Conservation (phyloP, 2,888 invertebrate genomes). For the Apotomis turbidana region DNA sequence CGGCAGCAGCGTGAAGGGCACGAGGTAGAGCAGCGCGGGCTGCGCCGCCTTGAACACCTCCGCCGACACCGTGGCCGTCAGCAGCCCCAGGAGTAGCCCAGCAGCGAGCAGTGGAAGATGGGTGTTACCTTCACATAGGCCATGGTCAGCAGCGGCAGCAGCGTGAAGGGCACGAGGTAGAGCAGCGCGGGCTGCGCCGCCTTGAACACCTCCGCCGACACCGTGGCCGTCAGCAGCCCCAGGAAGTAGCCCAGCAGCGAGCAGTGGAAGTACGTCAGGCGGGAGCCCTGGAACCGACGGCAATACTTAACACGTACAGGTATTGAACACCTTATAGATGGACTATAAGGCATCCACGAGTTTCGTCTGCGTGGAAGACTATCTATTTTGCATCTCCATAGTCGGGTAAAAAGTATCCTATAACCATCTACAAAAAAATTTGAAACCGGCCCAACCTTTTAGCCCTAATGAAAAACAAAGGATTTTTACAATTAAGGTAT, state of each 20-base stretch:
- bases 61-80: slow-evolving; percentile 98
- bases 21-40: slow-evolving; percentile 97
- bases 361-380: too few relatives aligned
- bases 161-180: slow-evolving; percentile 98
- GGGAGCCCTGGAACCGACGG: slow-evolving; percentile 75
- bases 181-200: slow-evolving; percentile 98
- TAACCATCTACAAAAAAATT: too few relatives aligned
- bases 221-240: slow-evolving; percentile 97
- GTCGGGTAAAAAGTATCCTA: too few relatives aligned
- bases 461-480: too few relatives aligned
- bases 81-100: slow-evolving; percentile 89
- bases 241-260: slow-evolving; percentile 98
- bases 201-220: slow-evolving; percentile 98
- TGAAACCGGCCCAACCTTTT: too few relatives aligned
- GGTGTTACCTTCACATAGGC: slow-evolving; percentile 95
- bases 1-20: slow-evolving; percentile 98
- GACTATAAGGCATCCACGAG: too few relatives aligned
- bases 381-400: too few relatives aligned
- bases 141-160: slow-evolving; percentile 98
- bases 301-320: too few relatives aligned
- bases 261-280: slow-evolving; percentile 97
- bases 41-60: slow-evolving; percentile 99
- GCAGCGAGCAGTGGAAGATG: too few relatives aligned
- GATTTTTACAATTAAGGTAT: too few relatives aligned
- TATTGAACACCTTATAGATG: too few relatives aligned